Evolutionary conservation across 2,113 vertebrate genomes (phyloP).

Genomic region (Mobula hypostoma): DNA sequence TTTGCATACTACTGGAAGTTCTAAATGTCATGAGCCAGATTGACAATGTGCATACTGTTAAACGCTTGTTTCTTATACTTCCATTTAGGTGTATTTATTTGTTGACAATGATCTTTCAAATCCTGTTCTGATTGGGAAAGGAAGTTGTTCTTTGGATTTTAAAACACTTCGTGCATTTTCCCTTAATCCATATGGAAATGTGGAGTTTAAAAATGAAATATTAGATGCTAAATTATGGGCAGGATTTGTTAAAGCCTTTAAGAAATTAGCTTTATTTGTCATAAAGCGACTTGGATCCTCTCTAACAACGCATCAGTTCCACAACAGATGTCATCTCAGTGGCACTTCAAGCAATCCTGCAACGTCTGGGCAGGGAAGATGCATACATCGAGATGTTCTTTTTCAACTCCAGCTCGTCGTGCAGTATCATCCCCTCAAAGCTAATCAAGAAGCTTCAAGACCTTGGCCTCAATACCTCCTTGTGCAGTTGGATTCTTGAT

Average conservation of each 20-base stretch:
- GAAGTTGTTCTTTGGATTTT: background rate
- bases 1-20: background rate
- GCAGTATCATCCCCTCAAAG: too few relatives aligned
- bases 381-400: too few relatives aligned
- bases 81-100: background rate
- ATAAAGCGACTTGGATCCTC: too few relatives aligned
- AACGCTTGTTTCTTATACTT: background rate
- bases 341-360: too few relatives aligned
- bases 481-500: too few relatives aligned
- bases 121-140: background rate
- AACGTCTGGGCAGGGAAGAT: too few relatives aligned
- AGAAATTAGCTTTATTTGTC: too few relatives aligned
- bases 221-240: background rate
- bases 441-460: too few relatives aligned
- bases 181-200: background rate
- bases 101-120: background rate
- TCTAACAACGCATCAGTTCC: too few relatives aligned
- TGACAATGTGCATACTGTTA: background rate
- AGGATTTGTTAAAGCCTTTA: background rate
- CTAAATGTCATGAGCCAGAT: background rate
- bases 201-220: background rate
- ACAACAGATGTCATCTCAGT: too few relatives aligned
- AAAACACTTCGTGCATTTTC: background rate
- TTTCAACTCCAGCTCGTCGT: too few relatives aligned
- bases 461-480: too few relatives aligned